Percentiles rank a stretch among this genome's conserved stretches.
These are phyloP conservation scores for Cenopis cana DNA, from an alignment of 2,888 invertebrate species.

Conservation along the genomic window DNA sequence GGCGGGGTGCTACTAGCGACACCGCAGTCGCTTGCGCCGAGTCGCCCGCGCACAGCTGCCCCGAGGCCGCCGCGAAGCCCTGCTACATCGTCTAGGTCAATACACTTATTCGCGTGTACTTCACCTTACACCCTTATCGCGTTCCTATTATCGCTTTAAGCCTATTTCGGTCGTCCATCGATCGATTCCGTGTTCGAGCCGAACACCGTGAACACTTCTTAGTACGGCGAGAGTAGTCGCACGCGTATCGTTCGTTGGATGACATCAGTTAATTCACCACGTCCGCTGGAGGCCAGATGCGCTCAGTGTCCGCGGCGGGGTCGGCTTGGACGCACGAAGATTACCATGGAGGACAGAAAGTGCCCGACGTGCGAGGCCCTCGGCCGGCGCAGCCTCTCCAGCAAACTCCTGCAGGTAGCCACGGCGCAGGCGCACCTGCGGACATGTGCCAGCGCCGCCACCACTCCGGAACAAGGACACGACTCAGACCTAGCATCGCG, in stretches of 20 bases:
- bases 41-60: conserved; percentile 78
- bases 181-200: conserved; percentile 68
- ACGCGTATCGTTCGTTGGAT: conserved; percentile 77
- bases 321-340: conserved; percentile 80
- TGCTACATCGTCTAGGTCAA: conserved; percentile 78
- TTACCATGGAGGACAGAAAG: conserved; percentile 79
- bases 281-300: conserved; percentile 79
- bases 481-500: conserved; percentile 74
- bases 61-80: conserved; percentile 78
- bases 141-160: conserved; percentile 81
- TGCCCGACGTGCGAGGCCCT: conserved; percentile 81
- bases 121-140: conserved; percentile 70
- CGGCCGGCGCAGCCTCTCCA: conserved; percentile 75
- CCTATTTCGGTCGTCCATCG: conserved; percentile 78
- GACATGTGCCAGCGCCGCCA: conserved; percentile 70
- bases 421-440: conserved; percentile 81
- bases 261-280: conserved; percentile 84
- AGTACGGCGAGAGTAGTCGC: conserved; percentile 72
- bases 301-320: conserved; percentile 81
- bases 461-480: conserved; percentile 67
- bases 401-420: conserved; percentile 79
- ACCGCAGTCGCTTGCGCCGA: conserved; percentile 78
- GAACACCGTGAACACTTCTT: conserved; percentile 73
- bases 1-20: conserved; percentile 70
- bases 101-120: conserved; percentile 81